Evolutionary conservation across 2,888 invertebrate species (phyloP).

Genomic region (Galerucella calmariensis): DNA sequence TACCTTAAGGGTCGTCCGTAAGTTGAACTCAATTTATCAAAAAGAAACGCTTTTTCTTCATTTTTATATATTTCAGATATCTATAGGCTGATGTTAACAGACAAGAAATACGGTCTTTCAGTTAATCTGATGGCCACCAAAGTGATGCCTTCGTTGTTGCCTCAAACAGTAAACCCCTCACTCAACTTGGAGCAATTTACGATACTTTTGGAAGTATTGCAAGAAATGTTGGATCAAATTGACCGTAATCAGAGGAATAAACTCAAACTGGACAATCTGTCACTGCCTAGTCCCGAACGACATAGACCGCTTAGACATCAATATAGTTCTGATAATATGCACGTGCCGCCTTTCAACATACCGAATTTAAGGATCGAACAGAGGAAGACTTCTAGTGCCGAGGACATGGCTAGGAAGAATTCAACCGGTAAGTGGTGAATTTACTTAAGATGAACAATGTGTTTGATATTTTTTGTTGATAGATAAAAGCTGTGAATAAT

Average conservation of each 20-base stretch:
- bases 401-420: slow-evolving; percentile 90
- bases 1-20: slow-evolving; percentile 90
- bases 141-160: slow-evolving; percentile 92
- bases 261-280: slow-evolving; percentile 84
- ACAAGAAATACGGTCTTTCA: slow-evolving; percentile 90
- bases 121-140: slow-evolving; percentile 92
- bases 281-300: slow-evolving; percentile 80
- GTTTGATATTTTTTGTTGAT: too few relatives aligned
- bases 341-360: slow-evolving; percentile 85
- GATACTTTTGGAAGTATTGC: slow-evolving; percentile 82
- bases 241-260: slow-evolving; percentile 90
- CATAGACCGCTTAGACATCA: slow-evolving; percentile 82
- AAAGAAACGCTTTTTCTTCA: background rate
- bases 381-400: slow-evolving; percentile 89
- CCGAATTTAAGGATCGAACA: slow-evolving; percentile 89
- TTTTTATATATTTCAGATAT: slow-evolving; percentile 75
- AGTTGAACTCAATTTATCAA: slow-evolving; percentile 67
- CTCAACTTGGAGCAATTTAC: slow-evolving; percentile 86
- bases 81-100: slow-evolving; percentile 89
- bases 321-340: slow-evolving; percentile 88
- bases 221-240: slow-evolving; percentile 92
- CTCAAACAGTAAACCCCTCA: slow-evolving; percentile 90
- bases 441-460: background rate
- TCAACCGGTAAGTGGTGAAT: slow-evolving; percentile 72
- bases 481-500: too few relatives aligned